Conservation (phyloP, 2,888 invertebrate species). For the Branchipolynoe longqiensis region DNA sequence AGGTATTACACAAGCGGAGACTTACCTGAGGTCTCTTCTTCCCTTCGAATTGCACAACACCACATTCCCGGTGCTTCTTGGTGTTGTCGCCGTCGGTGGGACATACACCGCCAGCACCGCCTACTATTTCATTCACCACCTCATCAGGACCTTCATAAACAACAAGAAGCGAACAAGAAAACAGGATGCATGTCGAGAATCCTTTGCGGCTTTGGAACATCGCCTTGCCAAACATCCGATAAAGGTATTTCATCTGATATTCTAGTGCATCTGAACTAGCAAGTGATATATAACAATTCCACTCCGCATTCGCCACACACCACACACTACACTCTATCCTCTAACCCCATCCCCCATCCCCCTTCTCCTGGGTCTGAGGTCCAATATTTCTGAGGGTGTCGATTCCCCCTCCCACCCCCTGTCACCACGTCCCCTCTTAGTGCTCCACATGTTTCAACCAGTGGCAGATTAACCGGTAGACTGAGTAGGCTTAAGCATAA, state of each 20-base stretch:
- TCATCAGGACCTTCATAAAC: constrained; percentile 9
- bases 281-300: neutral
- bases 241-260: neutral
- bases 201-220: constrained; percentile 13
- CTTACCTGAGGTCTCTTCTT: neutral
- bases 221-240: constrained; percentile 5
- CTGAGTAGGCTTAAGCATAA: too few relatives aligned
- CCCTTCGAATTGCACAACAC: neutral
- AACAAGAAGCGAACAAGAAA: constrained; percentile 24
- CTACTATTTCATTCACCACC: neutral
- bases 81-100: constrained; percentile 2
- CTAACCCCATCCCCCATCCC: too few relatives aligned
- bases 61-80: neutral
- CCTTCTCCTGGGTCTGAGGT: too few relatives aligned
- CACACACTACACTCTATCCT: too few relatives aligned
- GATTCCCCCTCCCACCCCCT: too few relatives aligned
- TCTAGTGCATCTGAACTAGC: neutral
- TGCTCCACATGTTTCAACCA: too few relatives aligned
- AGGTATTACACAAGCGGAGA: too few relatives aligned
- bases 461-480: too few relatives aligned
- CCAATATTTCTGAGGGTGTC: too few relatives aligned
- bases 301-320: too few relatives aligned
- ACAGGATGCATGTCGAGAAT: constrained; percentile 35
- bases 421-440: too few relatives aligned
- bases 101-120: neutral